Evolutionary conservation across 1,140 invertebrate genomes (phyloP).

Genomic region (Theocolax elegans): DNA sequence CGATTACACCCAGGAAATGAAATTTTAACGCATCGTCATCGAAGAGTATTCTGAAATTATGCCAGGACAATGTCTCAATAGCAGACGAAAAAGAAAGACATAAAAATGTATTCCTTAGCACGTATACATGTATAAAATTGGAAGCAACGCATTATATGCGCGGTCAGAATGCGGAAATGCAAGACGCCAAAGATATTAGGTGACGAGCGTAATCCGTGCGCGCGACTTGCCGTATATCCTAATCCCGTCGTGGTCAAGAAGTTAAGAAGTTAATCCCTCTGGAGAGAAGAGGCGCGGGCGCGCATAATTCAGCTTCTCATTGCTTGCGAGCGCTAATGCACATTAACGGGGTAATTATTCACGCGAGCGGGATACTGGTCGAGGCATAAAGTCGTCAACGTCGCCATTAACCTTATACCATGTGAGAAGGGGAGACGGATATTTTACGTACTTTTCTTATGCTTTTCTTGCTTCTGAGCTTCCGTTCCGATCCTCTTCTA

Average conservation of each 20-base stretch:
- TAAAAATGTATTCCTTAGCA: not conserved
- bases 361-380: not conserved
- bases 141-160: not conserved
- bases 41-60: too few species aligned
- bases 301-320: constrained; percentile 8
- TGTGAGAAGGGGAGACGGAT: too few species aligned
- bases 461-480: too few species aligned
- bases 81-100: too few species aligned
- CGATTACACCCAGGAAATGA: too few species aligned
- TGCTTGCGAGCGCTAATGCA: constrained; percentile 15
- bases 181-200: constrained; percentile 5
- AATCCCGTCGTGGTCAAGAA: not conserved
- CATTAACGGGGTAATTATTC: constrained; percentile 35
- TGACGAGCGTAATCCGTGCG: constrained; percentile 2
- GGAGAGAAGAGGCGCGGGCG: not conserved
- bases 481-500: too few species aligned
- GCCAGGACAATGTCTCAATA: too few species aligned
- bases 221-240: not conserved
- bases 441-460: too few species aligned
- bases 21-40: too few species aligned
- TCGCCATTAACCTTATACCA: constrained; percentile 5
- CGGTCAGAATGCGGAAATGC: not conserved
- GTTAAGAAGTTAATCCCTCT: constrained; percentile 4
- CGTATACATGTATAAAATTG: not conserved
- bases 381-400: constrained; percentile 23